Conservation (phyloP, 2,113 vertebrate species). For the Pluvianellus socialis region DNA sequence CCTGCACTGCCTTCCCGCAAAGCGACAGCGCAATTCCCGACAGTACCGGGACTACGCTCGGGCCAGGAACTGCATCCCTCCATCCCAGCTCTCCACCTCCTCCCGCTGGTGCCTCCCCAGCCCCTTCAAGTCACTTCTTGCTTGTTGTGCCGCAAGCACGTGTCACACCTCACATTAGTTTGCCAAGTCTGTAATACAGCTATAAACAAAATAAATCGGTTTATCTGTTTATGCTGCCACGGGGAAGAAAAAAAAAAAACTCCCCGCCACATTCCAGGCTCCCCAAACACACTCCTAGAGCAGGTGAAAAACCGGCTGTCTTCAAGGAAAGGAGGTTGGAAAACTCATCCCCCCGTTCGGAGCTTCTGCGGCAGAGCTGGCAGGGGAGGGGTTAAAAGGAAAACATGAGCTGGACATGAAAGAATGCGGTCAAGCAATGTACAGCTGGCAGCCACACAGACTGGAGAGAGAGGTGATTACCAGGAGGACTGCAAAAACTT, state of each 20-base stretch:
- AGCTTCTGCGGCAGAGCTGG: background rate
- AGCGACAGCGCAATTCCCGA: fast-evolving
- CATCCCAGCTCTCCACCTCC: background rate
- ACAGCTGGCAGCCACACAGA: background rate
- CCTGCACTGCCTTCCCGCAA: fast-evolving
- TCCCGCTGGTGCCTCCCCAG: background rate
- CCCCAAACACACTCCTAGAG: background rate
- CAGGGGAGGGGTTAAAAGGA: background rate
- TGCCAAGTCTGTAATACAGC: too few species aligned
- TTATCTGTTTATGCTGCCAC: background rate
- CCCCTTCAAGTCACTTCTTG: background rate
- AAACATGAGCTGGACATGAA: background rate
- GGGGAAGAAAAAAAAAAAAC: too few species aligned
- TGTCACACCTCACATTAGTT: background rate
- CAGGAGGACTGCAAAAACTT: background rate
- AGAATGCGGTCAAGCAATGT: constrained; percentile 35
- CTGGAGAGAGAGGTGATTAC: constrained; percentile 8
- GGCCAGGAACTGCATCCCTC: background rate
- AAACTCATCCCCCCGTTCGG: fast-evolving
- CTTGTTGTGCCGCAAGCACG: background rate
- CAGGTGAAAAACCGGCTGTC: background rate
- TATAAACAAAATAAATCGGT: background rate
- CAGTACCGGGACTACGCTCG: fast-evolving
- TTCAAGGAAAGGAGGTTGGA: background rate
- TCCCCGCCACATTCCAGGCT: background rate